A percentile compares a stretch with the other conserved stretches of the same genome.
Conservation (phyloP, 2,888 invertebrate genomes). For the Nineta flava region DNA sequence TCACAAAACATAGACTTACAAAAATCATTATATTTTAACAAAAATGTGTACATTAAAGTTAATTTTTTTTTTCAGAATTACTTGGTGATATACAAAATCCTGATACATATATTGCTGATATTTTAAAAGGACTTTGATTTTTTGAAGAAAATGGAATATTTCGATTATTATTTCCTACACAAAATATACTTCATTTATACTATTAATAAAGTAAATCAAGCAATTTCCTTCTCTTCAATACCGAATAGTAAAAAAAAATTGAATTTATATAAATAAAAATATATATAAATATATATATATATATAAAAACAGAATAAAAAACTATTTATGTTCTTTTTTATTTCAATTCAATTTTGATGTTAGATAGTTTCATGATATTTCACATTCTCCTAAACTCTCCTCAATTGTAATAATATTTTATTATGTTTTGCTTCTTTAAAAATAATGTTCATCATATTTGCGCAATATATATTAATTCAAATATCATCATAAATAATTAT, state of each 20-base stretch:
- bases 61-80: conserved; percentile 33
- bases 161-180: not conserved
- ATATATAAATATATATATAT: not conserved
- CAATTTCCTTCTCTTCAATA: not conserved
- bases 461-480: no score
- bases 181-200: not conserved
- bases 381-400: no score
- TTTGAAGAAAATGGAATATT: not conserved
- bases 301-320: not conserved
- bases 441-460: no score
- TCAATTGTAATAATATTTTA: no score
- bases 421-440: no score
- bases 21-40: no score
- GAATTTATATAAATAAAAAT: not conserved
- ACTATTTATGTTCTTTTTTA: no score
- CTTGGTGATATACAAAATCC: conserved; percentile 50
- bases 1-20: no score
- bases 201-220: no score
- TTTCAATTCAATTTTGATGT: no score
- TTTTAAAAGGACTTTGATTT: conserved; percentile 28
- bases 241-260: not conserved
- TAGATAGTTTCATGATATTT: no score
- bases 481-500: no score
- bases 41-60: not conserved
- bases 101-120: conserved; percentile 38